Evolutionary conservation across 2,113 vertebrate species (phyloP), one percentile per base, ranked within the genome.

Genomic region (Hepsetus odoe): DNA sequence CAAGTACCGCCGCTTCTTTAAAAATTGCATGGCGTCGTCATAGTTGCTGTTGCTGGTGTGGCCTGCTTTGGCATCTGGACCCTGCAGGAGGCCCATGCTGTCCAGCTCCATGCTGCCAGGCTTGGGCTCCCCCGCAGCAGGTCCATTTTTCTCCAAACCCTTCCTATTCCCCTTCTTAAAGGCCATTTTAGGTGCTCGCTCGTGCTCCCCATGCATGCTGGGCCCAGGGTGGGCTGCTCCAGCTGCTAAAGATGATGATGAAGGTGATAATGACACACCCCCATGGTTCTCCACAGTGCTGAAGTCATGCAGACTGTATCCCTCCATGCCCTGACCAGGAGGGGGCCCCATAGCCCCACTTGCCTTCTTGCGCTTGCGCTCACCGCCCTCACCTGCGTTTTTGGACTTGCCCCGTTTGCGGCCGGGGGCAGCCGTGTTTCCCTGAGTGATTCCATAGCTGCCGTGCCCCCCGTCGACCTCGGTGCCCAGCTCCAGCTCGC

Each of bases 1-100:
- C 70, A 99, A 87, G 89, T 99, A 99, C 85, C 98, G 95, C 81
- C 97, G 93, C 84, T 99, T 99, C 94, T 99, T 99, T 72, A 98
- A 91, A 84, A 99, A 99, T 89, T 99, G 98, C 96, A 99, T 97
- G 93, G 98, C 98, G 76, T 98, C 97, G 22, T 98, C 96, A 0
- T 99, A 99, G 91, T 95, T 98, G 89, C 94, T 97, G 90, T 94
- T 97, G 88, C 93, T 91, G 13, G 91, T 90, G 9, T 91, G 91
- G 82, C 92, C 94, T 7, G 89, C 91, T 85, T 98, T 98, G 77
- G 90, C 89, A 69, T 90, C 90, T 55, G 93, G 86, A 72, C 90
- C 91, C 83, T 96, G 96, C 84, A 98, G 93, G 85, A 98, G 95
- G 62, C 92, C 90, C 49, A 98, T 91, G 77, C 90, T 81, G 67